Conservation (phyloP, 2,888 invertebrate species). For the Branchinecta sandiegonensis region DNA sequence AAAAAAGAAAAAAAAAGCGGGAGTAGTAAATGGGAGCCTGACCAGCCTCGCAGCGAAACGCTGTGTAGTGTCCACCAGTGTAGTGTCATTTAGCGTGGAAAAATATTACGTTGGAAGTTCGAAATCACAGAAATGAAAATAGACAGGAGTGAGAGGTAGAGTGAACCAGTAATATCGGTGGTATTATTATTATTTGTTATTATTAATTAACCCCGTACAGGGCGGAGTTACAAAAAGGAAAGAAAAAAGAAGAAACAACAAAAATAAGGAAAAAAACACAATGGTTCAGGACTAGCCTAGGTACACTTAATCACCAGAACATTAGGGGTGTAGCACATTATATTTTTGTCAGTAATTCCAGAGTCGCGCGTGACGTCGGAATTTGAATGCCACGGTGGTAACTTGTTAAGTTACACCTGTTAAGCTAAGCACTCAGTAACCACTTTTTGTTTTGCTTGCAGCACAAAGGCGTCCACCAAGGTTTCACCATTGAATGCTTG, state of each 20-base stretch:
- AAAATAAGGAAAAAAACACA: neutral
- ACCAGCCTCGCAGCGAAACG: too few relatives aligned
- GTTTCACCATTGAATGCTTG: conserved; percentile 67
- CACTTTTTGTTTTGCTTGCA: conserved; percentile 27
- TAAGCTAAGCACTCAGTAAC: conserved; percentile 19
- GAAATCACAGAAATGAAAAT: too few relatives aligned
- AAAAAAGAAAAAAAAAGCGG: too few relatives aligned
- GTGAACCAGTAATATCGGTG: too few relatives aligned
- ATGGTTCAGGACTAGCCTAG: neutral
- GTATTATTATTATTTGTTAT: too few relatives aligned
- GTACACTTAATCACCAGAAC: too few relatives aligned
- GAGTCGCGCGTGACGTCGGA: neutral
- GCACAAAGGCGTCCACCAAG: conserved; percentile 46
- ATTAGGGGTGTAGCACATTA: too few relatives aligned
- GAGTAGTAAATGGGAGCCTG: too few relatives aligned
- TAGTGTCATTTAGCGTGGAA: too few relatives aligned
- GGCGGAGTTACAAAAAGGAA: neutral
- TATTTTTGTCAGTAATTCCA: neutral
- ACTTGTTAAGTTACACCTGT: neutral
- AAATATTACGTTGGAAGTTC: too few relatives aligned
- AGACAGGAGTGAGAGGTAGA: too few relatives aligned
- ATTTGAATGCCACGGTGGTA: neutral
- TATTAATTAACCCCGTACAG: neutral
- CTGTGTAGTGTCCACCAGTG: too few relatives aligned
- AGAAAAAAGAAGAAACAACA: neutral